phyloP scores from a whole-genome alignment of 53 echinoderm and acorn worm genomes.

The Echinometra lucunter region DNA sequence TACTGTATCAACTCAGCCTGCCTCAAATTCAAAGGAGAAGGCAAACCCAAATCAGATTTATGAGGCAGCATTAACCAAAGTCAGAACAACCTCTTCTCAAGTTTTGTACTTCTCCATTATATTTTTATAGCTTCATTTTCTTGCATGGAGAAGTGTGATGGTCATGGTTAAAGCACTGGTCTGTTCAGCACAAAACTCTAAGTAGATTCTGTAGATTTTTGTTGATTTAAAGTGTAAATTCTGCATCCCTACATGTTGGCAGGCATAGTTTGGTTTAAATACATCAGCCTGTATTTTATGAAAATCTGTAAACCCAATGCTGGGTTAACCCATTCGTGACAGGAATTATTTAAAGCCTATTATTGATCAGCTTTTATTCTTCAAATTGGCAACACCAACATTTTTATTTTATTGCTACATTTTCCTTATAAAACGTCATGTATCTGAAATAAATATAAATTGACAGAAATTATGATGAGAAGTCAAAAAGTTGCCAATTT shows the following conservation, averaged over 20 bases:
- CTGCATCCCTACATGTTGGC: neutral
- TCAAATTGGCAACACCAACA: too few relatives aligned
- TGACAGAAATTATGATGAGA: too few relatives aligned
- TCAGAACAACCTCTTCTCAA: constrained; percentile 14
- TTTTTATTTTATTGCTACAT: too few relatives aligned
- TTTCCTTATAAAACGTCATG: too few relatives aligned
- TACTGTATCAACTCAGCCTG: constrained; percentile 98
- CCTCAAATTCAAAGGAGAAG: constrained; percentile 85
- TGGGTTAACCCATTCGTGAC: too few relatives aligned
- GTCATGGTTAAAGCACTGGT: neutral
- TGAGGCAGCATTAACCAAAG: constrained; percentile 52
- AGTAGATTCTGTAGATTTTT: neutral
- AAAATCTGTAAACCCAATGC: too few relatives aligned
- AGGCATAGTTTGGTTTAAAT: neutral
- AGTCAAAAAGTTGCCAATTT: too few relatives aligned
- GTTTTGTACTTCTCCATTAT: constrained; percentile 48
- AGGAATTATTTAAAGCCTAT: too few relatives aligned
- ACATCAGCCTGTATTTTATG: too few relatives aligned
- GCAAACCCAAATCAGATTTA: constrained; percentile 81
- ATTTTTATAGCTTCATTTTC: constrained; percentile 56
- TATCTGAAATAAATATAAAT: too few relatives aligned
- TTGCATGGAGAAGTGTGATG: neutral
- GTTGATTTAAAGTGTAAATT: neutral
- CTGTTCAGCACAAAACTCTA: neutral
- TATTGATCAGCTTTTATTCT: too few relatives aligned